Evolutionary conservation across 2,797 vertebrate species (phyloP), one percentile per base, ranked within the genome.

Genomic region (Myotis daubentonii): DNA sequence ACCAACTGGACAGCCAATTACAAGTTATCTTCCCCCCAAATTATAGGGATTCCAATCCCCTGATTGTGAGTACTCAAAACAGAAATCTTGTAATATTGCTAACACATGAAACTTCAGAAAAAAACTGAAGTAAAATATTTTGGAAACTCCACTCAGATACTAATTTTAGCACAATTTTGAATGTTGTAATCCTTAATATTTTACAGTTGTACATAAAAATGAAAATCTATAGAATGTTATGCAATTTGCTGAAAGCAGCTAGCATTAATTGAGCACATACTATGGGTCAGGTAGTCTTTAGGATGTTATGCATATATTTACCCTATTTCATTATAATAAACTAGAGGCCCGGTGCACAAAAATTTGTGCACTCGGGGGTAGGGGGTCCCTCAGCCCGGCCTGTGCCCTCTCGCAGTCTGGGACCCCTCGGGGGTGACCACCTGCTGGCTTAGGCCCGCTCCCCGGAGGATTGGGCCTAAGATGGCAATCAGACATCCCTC

Each of bases 151-250:
- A 68, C 17, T 81, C 20, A 19, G n/a, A 47, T 62, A 41, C 41
- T 86, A 68, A 74, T 70, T 49, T 89, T 82, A 62, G 33, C 41
- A 89, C 16, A 62, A 79, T 79, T 94, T 93, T 68, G 80, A 81
- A 76, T 81, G 44, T 88, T 78, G 8, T 53, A 89, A n/a, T 4
- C 19, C 13, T 92, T 92, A 71, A 41, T 87, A 93, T 92, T 53
- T 72, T 22, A 49, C 12, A 85, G 28, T 51, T 75, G 66, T 66
- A 78, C 22, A 19, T 68, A 83, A 87, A 76, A 84, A 91, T 85
- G 38, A 68, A 72, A 93, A 95, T 41, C 44, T 76, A 53, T 7
- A 28, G n/a, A 71, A 28, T 68, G 1, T n/a, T 44, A 20, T 9
- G 83, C 44, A 25, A 80, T 74, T 87, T 75, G 25, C n/a, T 62